These are phyloP conservation scores for Drosophila saltans DNA, from an alignment of 1,140 invertebrate species.

Conservation along the genomic window DNA sequence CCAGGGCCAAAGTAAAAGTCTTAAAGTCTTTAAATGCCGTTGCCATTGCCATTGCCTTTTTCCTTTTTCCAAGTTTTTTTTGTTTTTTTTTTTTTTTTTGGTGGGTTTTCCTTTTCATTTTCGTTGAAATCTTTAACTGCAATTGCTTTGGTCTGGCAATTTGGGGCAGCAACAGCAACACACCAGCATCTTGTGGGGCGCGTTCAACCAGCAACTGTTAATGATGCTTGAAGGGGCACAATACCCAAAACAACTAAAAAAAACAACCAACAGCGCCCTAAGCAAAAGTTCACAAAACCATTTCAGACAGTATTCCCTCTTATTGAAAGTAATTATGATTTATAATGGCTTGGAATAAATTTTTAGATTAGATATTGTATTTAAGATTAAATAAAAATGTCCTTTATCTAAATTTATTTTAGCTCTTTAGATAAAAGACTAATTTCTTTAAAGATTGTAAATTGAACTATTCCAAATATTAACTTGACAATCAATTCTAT, in stretches of 20 bases:
- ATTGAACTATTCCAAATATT: too few species aligned
- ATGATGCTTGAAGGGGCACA: slow-evolving; percentile 65
- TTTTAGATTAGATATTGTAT: not conserved
- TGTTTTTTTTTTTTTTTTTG: slow-evolving; percentile 8
- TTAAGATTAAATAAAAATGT: too few species aligned
- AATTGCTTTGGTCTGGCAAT: slow-evolving; percentile 30
- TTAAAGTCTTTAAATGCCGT: slow-evolving; percentile 49
- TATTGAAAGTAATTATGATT: slow-evolving; percentile 8
- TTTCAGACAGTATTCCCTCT: too few species aligned
- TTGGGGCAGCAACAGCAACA: not conserved
- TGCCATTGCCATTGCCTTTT: slow-evolving; percentile 1
- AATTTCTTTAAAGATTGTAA: too few species aligned
- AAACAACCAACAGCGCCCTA: not conserved
- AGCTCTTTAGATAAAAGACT: too few species aligned
- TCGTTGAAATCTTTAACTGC: slow-evolving; percentile 37
- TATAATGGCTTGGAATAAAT: not conserved
- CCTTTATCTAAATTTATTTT: too few species aligned
- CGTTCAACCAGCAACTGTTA: slow-evolving; percentile 72
- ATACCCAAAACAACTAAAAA: slow-evolving; percentile 14
- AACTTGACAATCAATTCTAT: too few species aligned
- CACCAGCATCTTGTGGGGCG: slow-evolving; percentile 53
- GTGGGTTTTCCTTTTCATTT: slow-evolving; percentile 26
- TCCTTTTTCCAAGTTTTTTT: too few species aligned
- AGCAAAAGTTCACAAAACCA: not conserved
- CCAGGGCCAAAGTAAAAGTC: slow-evolving; percentile 31